Conservation (phyloP, 2,113 vertebrate genomes). For the Saccopteryx bilineata region DNA sequence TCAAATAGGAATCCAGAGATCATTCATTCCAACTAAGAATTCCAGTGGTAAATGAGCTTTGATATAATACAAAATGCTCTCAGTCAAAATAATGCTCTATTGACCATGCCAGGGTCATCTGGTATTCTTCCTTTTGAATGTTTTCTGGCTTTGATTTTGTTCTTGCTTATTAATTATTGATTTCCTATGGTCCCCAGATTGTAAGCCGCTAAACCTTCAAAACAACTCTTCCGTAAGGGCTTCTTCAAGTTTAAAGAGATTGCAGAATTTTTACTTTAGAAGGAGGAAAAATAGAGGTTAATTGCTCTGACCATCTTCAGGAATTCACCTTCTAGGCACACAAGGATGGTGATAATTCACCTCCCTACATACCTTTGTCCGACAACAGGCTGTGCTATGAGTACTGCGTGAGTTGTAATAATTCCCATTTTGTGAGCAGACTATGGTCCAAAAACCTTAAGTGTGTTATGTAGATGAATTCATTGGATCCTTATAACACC, state of each 20-base stretch:
- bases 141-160: not conserved
- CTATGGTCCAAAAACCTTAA: too few species aligned
- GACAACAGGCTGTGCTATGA: not conserved
- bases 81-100: not conserved
- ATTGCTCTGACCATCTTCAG: not conserved
- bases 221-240: not conserved
- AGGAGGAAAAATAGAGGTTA: not conserved
- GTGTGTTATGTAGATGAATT: not conserved
- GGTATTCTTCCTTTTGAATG: not conserved
- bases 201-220: not conserved
- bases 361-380: not conserved
- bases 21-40: not conserved
- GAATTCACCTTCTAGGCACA: not conserved
- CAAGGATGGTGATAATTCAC: not conserved
- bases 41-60: not conserved
- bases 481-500: not conserved
- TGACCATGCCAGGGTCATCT: not conserved
- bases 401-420: not conserved
- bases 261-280: conserved; percentile 11
- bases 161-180: not conserved
- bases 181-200: not conserved
- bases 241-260: not conserved
- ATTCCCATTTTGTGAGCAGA: not conserved
- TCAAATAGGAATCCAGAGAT: not conserved
- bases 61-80: not conserved